Conservation (phyloP, 2,888 invertebrate species). For the Erebia palarica region DNA sequence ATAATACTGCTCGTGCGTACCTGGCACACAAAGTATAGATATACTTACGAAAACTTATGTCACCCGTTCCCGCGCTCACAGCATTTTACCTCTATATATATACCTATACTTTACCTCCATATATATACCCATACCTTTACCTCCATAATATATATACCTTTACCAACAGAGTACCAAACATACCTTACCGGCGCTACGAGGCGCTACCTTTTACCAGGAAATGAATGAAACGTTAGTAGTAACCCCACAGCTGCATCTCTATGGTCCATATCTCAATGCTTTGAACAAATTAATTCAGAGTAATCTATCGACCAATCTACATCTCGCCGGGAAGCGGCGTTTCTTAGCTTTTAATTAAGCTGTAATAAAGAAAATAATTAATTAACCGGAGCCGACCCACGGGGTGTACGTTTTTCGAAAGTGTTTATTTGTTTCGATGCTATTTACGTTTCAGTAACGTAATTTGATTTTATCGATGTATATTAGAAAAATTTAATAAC, state of each 20-base stretch:
- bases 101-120: no score
- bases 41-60: no score
- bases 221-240: no score
- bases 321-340: constrained; percentile 38
- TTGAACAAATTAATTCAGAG: constrained; percentile 43
- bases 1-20: no score
- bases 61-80: no score
- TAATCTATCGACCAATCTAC: constrained; percentile 44
- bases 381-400: constrained; percentile 40
- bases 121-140: no score
- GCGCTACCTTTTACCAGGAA: no score
- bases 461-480: constrained; percentile 18
- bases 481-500: constrained; percentile 2
- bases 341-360: constrained; percentile 49
- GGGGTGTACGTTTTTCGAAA: constrained; percentile 24
- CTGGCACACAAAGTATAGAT: no score
- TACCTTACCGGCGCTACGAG: no score
- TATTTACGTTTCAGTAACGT: constrained; percentile 9
- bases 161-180: no score
- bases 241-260: not conserved
- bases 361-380: constrained; percentile 50
- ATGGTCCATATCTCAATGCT: not conserved
- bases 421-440: constrained; percentile 24
- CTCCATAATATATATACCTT: no score
- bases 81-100: no score